Conservation (phyloP, 92 coral and sea anemone genomes). For the Phenganax subtilis region DNA sequence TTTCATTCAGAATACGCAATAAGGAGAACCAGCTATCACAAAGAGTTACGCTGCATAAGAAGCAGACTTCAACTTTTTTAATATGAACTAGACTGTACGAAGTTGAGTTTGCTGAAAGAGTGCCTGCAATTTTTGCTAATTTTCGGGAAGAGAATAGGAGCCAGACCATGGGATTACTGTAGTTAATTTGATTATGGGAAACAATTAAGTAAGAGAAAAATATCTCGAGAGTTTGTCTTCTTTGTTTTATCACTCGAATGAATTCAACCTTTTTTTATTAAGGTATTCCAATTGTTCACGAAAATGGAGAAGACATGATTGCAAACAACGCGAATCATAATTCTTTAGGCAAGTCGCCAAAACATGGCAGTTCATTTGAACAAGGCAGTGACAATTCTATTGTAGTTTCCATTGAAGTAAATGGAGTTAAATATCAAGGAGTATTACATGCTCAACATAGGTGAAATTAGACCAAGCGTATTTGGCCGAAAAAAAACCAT, state of each 20-base stretch:
- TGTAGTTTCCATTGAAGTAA: slow-evolving; percentile 89
- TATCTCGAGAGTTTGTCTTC: not conserved
- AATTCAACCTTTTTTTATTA: not conserved
- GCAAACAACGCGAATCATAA: slow-evolving; percentile 7
- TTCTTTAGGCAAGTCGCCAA: slow-evolving; percentile 45
- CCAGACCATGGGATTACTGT: too few relatives aligned
- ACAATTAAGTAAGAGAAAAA: too few relatives aligned
- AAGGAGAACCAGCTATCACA: too few relatives aligned
- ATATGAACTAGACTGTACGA: too few relatives aligned
- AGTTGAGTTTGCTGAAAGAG: too few relatives aligned
- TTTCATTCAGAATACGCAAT: too few relatives aligned
- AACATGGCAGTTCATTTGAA: slow-evolving; percentile 73
- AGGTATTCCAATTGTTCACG: slow-evolving; percentile 15
- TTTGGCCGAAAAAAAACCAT: too few relatives aligned
- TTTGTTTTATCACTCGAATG: not conserved
- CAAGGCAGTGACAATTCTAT: slow-evolving; percentile 93
- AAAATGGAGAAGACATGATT: slow-evolving; percentile 13
- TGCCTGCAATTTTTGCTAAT: too few relatives aligned
- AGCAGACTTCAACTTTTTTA: too few relatives aligned
- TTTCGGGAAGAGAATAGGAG: too few relatives aligned
- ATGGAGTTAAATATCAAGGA: slow-evolving; percentile 88
- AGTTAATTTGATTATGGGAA: too few relatives aligned
- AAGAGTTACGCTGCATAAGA: too few relatives aligned
- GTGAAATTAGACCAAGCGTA: not conserved
- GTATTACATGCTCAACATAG: slow-evolving; percentile 82